Conservation (phyloP, 2,888 invertebrate species). For the Gymnoscelis rufifasciata region DNA sequence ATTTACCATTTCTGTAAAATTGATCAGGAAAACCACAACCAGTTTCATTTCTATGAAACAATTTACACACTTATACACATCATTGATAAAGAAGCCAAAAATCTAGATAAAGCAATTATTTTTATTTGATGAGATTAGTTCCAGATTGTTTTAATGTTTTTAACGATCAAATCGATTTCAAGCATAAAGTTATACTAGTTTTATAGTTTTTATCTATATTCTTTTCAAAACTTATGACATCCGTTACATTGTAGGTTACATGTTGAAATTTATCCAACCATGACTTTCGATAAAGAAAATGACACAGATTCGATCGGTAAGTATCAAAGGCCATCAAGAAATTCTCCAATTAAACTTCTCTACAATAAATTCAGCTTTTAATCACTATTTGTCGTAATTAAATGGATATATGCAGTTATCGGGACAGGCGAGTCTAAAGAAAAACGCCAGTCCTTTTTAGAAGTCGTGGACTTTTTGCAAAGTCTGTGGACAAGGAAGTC, state of each 20-base stretch:
- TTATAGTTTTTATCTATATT: too few relatives aligned
- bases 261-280: too few relatives aligned
- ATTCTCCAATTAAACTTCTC: conserved; percentile 54
- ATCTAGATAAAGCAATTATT: conserved; percentile 56
- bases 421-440: conserved; percentile 36
- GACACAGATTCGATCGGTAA: conserved; percentile 34
- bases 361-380: conserved; percentile 65
- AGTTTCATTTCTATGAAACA: conserved; percentile 10
- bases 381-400: conserved; percentile 60
- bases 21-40: neutral
- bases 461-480: conserved; percentile 3
- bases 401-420: conserved; percentile 45
- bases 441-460: conserved; percentile 9
- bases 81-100: conserved; percentile 30
- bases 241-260: too few relatives aligned
- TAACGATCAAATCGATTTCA: neutral
- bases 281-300: conserved; percentile 25
- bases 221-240: too few relatives aligned
- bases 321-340: conserved; percentile 55
- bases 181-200: too few relatives aligned
- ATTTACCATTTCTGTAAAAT: neutral
- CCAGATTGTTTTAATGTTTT: conserved; percentile 1
- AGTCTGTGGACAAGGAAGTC: conserved; percentile 9
- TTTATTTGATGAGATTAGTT: conserved; percentile 16
- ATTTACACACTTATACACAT: conserved; percentile 2